Evolutionary conservation across 2,888 invertebrate genomes (phyloP).

Genomic region (Tenthredo scrophulariae): DNA sequence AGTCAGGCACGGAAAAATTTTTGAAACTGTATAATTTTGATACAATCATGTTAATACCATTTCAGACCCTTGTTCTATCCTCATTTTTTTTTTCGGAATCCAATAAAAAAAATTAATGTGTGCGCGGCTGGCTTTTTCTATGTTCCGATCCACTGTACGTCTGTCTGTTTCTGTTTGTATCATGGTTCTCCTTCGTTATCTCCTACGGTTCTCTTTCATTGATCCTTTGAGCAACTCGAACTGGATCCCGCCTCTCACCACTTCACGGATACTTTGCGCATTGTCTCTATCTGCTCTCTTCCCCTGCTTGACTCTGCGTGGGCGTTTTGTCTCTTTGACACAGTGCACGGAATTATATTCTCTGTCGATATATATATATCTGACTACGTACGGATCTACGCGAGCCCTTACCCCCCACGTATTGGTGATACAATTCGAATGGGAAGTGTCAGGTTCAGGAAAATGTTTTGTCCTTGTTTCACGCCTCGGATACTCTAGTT

Average conservation of each 20-base stretch:
- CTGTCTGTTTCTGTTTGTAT: background rate
- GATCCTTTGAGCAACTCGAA: constrained; percentile 32
- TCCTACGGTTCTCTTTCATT: constrained; percentile 1
- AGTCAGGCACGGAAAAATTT: too few relatives aligned
- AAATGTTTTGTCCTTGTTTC: constrained; percentile 37
- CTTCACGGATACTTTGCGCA: constrained; percentile 16
- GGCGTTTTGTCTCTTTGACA: constrained; percentile 30
- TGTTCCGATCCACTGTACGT: background rate
- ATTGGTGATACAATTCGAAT: constrained; percentile 42
- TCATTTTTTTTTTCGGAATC: too few relatives aligned
- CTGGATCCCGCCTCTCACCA: background rate
- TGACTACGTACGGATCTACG: background rate
- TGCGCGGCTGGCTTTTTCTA: too few relatives aligned
- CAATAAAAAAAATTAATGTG: too few relatives aligned
- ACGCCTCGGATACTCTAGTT: background rate
- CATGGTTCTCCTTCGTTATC: background rate
- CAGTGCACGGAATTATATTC: constrained; percentile 28
- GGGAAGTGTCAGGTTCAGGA: constrained; percentile 18
- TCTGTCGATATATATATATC: background rate
- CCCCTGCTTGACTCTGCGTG: background rate
- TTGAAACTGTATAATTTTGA: too few relatives aligned
- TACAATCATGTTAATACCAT: too few relatives aligned
- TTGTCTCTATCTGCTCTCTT: background rate
- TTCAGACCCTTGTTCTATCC: too few relatives aligned
- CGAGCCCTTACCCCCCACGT: background rate